These are phyloP conservation scores for Venustaconcha ellipsiformis DNA, from an alignment of 1,140 invertebrate genomes.

Conservation along the genomic window DNA sequence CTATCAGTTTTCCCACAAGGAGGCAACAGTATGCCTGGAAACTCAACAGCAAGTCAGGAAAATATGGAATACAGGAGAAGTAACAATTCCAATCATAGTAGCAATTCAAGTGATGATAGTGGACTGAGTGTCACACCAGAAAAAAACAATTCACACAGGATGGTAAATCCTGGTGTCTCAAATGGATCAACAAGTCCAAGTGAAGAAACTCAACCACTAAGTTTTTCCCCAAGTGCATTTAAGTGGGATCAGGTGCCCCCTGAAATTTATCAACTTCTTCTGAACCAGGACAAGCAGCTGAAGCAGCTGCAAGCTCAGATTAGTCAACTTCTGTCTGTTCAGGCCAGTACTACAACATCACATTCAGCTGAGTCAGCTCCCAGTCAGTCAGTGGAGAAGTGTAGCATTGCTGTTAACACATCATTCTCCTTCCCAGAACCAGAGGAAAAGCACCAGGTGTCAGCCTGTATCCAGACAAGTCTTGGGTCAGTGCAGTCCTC, in stretches of 20 bases:
- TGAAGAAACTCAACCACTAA: constrained; percentile 6
- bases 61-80: constrained; percentile 6
- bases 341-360: constrained; percentile 27
- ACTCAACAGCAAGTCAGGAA: too few relatives aligned
- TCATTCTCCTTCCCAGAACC: constrained; percentile 24
- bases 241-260: constrained; percentile 57
- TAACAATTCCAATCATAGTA: constrained; percentile 39
- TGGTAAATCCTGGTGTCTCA: constrained; percentile 1
- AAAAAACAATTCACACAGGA: constrained; percentile 36
- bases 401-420: constrained; percentile 56
- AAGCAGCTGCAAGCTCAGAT: constrained; percentile 62
- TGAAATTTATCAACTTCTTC: constrained; percentile 58
- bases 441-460: constrained; percentile 27
- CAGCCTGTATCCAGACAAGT: constrained; percentile 49
- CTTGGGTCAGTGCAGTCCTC: background rate
- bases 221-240: constrained; percentile 15
- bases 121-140: constrained; percentile 61
- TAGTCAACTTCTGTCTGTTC: constrained; percentile 48
- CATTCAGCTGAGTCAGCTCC: background rate
- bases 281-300: constrained; percentile 62
- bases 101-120: constrained; percentile 59
- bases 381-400: constrained; percentile 39
- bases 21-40: too few relatives aligned
- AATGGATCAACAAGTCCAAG: constrained; percentile 1
- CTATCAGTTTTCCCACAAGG: constrained; percentile 7